Evolutionary conservation across 2,113 vertebrate species (phyloP).

Genomic region (Silurus glanis): DNA sequence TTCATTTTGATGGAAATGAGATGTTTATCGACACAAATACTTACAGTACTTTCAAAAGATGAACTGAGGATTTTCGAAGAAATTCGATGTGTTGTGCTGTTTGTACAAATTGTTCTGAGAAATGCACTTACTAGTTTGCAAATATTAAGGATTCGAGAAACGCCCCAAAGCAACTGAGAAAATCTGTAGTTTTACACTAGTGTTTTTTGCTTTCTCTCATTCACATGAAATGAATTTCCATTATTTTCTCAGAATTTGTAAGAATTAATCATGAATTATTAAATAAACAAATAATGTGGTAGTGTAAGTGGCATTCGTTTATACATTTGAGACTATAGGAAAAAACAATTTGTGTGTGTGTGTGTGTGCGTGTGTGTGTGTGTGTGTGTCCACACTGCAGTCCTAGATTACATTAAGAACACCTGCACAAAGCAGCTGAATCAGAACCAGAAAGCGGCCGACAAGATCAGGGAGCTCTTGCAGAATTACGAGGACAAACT

Average conservation of each 20-base stretch:
- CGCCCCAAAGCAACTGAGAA: too few species aligned
- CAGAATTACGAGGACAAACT: conserved; percentile 80
- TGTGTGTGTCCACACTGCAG: conserved; percentile 64
- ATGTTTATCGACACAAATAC: too few species aligned
- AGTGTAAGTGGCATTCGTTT: background rate
- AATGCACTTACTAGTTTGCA: too few species aligned
- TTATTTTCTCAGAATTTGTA: background rate
- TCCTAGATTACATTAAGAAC: conserved; percentile 77
- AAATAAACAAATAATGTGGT: background rate
- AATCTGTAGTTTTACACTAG: too few species aligned
- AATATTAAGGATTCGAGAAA: too few species aligned
- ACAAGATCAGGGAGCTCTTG: conserved; percentile 73
- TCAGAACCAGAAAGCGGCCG: conserved; percentile 72
- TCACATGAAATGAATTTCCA: too few species aligned
- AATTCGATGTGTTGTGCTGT: too few species aligned
- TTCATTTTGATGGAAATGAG: too few species aligned
- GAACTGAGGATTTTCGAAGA: too few species aligned
- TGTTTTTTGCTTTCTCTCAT: too few species aligned
- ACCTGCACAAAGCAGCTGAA: conserved; percentile 74
- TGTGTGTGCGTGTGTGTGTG: conserved; percentile 15
- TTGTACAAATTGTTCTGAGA: too few species aligned
- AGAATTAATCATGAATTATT: background rate
- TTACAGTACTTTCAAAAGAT: too few species aligned
- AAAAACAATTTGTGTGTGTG: background rate
- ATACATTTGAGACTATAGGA: background rate